phyloP scores from a whole-genome alignment of 2,797 vertebrate species.

The Chromobotia macracanthus region DNA sequence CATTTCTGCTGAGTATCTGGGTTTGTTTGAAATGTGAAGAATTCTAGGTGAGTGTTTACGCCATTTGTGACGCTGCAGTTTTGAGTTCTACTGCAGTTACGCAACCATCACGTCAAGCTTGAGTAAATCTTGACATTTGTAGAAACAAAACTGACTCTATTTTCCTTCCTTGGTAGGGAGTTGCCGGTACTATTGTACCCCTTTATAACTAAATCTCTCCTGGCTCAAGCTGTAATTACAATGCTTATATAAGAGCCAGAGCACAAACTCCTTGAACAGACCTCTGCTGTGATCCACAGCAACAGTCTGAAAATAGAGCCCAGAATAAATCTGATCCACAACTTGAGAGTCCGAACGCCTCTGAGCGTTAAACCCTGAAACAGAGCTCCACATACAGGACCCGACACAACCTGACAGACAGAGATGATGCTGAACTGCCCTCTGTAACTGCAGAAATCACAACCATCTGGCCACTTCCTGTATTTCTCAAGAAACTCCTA shows the following conservation, averaged over 20 bases:
- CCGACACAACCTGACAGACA: constrained; percentile 10
- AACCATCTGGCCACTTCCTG: constrained; percentile 30
- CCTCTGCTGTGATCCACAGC: constrained; percentile 11
- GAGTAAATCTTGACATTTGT: constrained; percentile 7
- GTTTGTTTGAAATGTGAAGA: background rate
- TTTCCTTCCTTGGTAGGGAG: constrained; percentile 21
- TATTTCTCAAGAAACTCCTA: constrained; percentile 12
- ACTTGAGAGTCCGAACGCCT: constrained; percentile 18
- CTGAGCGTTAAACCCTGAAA: constrained; percentile 27
- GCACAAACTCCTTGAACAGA: constrained; percentile 1
- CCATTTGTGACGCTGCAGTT: background rate
- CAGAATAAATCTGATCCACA: constrained; percentile 49
- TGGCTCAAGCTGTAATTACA: constrained; percentile 40
- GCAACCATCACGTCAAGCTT: constrained; percentile 16
- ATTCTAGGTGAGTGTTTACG: background rate
- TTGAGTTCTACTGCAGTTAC: background rate
- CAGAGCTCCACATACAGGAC: constrained; percentile 1
- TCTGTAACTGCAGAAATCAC: constrained; percentile 12
- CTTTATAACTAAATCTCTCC: constrained; percentile 42
- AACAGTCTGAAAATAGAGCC: constrained; percentile 48
- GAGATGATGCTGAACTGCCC: background rate
- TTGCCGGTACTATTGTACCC: background rate
- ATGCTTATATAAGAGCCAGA: constrained; percentile 24
- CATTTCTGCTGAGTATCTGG: background rate
- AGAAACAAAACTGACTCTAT: constrained; percentile 3